Conservation (phyloP, 2,797 vertebrate species). For the Pagetopsis macropterus region DNA sequence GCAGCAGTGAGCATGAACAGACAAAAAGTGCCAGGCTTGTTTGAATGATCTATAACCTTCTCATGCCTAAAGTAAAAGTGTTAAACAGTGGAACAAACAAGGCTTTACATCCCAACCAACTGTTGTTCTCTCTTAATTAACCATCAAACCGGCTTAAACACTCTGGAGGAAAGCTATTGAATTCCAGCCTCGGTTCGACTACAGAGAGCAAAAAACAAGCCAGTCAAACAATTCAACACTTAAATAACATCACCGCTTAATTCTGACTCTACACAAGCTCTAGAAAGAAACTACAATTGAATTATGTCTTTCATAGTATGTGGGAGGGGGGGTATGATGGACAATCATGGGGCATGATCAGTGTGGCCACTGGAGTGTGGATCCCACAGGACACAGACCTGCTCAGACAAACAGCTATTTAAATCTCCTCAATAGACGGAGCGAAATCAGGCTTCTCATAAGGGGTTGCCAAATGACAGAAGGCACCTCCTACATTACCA, state of each 20-base stretch:
- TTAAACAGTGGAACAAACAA: neutral
- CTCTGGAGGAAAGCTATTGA: neutral
- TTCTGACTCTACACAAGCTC: conserved; percentile 35
- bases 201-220: conserved; percentile 19
- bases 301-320: conserved; percentile 51
- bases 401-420: conserved; percentile 65
- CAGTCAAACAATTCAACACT: conserved; percentile 13
- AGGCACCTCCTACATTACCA: neutral
- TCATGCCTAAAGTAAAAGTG: neutral
- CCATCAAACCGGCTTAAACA: neutral
- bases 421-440: conserved; percentile 53
- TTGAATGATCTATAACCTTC: neutral
- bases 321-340: conserved; percentile 18
- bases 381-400: conserved; percentile 65
- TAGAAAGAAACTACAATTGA: conserved; percentile 52
- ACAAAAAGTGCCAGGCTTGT: neutral
- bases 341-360: conserved; percentile 65
- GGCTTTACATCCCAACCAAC: neutral
- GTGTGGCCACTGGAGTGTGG: conserved; percentile 59
- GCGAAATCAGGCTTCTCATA: conserved; percentile 52
- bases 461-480: conserved; percentile 35
- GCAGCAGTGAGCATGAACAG: neutral
- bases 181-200: conserved; percentile 15
- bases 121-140: conserved; percentile 5
- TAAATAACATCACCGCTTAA: conserved; percentile 11